Conservation (phyloP, 2,113 vertebrate species). For the Laterallus jamaicensis region DNA sequence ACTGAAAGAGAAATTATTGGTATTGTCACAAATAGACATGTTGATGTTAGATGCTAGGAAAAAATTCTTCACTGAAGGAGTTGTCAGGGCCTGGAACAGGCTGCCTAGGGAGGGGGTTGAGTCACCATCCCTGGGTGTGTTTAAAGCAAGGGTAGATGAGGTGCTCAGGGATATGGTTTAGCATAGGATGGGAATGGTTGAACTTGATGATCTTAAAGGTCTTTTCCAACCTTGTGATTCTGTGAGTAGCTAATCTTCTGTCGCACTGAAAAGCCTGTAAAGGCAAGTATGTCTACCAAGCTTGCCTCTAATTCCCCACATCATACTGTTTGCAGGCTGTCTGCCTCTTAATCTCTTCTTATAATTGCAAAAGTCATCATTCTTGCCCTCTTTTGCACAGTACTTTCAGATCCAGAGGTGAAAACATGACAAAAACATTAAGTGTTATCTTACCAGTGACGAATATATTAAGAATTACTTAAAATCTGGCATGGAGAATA, state of each 20-base stretch:
- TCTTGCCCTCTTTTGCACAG: background rate
- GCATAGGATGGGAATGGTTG: too few species aligned
- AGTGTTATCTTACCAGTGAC: background rate
- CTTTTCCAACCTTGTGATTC: too few species aligned
- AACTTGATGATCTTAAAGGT: too few species aligned
- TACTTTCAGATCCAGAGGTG: background rate
- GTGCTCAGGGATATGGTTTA: too few species aligned
- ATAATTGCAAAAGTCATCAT: background rate
- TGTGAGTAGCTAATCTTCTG: background rate
- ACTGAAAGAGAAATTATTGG: background rate
- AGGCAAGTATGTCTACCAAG: background rate
- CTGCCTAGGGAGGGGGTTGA: too few species aligned
- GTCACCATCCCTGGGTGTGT: too few species aligned
- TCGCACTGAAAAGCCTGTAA: background rate
- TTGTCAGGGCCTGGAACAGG: too few species aligned
- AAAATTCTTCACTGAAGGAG: too few species aligned
- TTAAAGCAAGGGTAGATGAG: too few species aligned
- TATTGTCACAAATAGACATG: background rate
- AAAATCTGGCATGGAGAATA: background rate
- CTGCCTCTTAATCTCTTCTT: background rate
- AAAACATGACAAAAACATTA: background rate
- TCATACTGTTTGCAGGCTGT: background rate
- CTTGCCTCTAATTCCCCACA: background rate
- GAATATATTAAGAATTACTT: constrained; percentile 16
- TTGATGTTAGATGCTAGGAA: too few species aligned